Conservation (phyloP, 2,797 vertebrate genomes). For the Luscinia luscinia region DNA sequence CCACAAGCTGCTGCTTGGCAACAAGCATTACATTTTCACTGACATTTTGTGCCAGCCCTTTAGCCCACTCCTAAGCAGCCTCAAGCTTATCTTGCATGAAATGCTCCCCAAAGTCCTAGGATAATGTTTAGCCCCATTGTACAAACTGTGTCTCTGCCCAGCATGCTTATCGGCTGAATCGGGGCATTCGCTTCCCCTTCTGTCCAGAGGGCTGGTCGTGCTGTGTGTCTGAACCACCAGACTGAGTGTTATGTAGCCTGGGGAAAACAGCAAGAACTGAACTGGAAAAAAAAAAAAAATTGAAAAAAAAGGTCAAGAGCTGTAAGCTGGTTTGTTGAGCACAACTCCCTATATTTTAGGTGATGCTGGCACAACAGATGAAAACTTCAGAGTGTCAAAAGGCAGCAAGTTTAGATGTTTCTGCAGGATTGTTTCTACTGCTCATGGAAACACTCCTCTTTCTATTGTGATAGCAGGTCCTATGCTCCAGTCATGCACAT, state of each 20-base stretch:
- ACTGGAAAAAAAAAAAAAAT: background rate
- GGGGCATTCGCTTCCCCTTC: background rate
- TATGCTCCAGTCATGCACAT: background rate
- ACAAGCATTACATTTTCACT: conserved; percentile 3
- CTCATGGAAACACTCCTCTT: background rate
- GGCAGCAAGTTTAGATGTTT: background rate
- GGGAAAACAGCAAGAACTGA: background rate
- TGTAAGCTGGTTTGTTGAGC: background rate
- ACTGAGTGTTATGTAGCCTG: background rate
- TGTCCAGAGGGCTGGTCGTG: background rate
- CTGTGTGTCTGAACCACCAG: background rate
- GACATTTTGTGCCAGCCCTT: background rate
- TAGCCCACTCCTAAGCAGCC: background rate
- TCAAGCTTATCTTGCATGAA: conserved; percentile 22
- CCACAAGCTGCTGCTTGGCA: conserved; percentile 9
- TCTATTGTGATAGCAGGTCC: background rate
- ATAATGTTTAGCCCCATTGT: conserved; percentile 47
- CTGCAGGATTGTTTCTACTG: background rate
- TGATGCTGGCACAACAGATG: background rate
- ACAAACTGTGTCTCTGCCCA: conserved; percentile 24
- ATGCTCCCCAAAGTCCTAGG: background rate
- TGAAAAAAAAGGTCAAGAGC: background rate
- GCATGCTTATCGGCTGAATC: background rate
- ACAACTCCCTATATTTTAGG: background rate
- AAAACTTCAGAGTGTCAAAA: background rate